A percentile compares a stretch with the other conserved stretches of the same genome.
Evolutionary conservation across 2,113 vertebrate species (phyloP).

Genomic region (Equus quagga): DNA sequence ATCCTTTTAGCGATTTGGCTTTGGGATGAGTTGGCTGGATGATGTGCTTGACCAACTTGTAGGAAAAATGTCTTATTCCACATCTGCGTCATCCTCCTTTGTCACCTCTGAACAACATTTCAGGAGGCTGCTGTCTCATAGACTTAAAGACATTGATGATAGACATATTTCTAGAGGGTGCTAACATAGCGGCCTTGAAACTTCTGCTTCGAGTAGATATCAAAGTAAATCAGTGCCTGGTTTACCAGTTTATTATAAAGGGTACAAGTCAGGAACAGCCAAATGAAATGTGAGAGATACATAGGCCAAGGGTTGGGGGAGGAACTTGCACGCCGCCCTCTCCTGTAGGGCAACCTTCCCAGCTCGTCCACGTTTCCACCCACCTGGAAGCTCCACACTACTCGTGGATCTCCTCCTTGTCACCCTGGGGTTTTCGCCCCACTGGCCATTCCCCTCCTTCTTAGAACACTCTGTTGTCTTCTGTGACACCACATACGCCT

Average conservation of each 20-base stretch:
- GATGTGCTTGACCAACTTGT: slow-evolving; percentile 50
- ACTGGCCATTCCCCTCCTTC: neutral
- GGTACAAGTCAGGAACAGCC: neutral
- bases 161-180: slow-evolving; percentile 84
- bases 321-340: rapidly evolving
- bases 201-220: slow-evolving; percentile 81
- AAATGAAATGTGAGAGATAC: neutral
- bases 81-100: neutral
- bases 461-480: neutral
- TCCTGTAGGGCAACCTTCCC: no score
- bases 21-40: slow-evolving; percentile 85
- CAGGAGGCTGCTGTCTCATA: slow-evolving; percentile 36
- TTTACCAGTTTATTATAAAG: neutral
- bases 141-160: slow-evolving; percentile 87
- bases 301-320: neutral
- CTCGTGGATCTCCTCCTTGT: neutral
- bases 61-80: neutral
- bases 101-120: slow-evolving; percentile 78
- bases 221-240: slow-evolving; percentile 46
- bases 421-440: rapidly evolving
- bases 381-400: no score
- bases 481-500: neutral
- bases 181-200: slow-evolving; percentile 83
- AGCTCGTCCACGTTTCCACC: no score
- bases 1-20: slow-evolving; percentile 87